A percentile compares a stretch with the other conserved stretches of the same genome.
phyloP scores from a whole-genome alignment of 2,797 vertebrate species.

The Phrynocephalus vlangalii region DNA sequence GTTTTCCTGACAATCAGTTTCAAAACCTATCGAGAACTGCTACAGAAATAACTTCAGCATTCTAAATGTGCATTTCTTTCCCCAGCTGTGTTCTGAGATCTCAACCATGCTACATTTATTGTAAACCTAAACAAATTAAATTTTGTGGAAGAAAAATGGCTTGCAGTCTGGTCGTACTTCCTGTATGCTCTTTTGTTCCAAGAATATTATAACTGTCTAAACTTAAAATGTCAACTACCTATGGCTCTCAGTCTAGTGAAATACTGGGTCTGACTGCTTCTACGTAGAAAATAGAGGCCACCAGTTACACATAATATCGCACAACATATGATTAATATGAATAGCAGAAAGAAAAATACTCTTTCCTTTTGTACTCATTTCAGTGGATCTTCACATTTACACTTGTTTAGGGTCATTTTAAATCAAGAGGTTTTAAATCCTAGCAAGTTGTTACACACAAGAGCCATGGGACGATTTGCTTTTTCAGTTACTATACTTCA shows the following conservation, averaged over 20 bases:
- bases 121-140: not conserved
- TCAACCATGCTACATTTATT: not conserved
- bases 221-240: not conserved
- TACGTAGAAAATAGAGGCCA: not conserved
- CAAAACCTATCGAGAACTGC: not conserved
- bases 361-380: not conserved
- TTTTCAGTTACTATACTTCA: constrained; percentile 32
- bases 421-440: not conserved
- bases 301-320: not conserved
- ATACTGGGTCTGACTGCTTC: not conserved
- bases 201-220: not conserved
- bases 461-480: constrained; percentile 10
- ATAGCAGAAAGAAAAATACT: not conserved
- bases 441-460: not conserved
- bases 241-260: not conserved
- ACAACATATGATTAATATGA: not conserved
- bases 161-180: not conserved
- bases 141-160: not conserved
- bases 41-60: too few relatives aligned
- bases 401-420: constrained; percentile 17
- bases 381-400: not conserved
- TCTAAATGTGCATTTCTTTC: not conserved
- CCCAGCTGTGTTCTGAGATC: not conserved
- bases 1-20: not conserved
- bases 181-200: not conserved